Percentiles rank a stretch among this genome's conserved stretches.
phyloP scores from a whole-genome alignment of 2,888 invertebrate species.

The Argyra leucocephala region DNA sequence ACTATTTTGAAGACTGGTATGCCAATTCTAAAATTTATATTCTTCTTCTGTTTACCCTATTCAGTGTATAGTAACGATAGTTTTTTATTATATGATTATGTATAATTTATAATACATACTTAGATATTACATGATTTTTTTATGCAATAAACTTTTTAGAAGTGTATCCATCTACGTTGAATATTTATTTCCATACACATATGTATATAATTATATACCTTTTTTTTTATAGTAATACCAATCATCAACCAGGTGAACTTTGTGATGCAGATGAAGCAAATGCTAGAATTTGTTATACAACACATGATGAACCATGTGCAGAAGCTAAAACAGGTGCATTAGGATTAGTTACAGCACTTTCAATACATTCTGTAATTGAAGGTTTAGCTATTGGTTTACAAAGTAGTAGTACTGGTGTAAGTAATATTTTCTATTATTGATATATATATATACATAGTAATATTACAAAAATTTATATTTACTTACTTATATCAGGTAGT shows the following conservation, averaged over 20 bases:
- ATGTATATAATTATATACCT: too few relatives aligned
- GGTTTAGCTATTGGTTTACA: constrained; percentile 76
- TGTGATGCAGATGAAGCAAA: constrained; percentile 30
- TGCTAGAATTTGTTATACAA: constrained; percentile 52
- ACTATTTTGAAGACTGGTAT: too few relatives aligned
- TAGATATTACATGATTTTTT: too few relatives aligned
- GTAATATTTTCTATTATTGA: too few relatives aligned
- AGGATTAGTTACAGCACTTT: constrained; percentile 62
- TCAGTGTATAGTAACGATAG: too few relatives aligned
- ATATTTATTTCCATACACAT: too few relatives aligned
- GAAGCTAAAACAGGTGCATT: constrained; percentile 53
- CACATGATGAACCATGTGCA: constrained; percentile 56
- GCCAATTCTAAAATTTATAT: too few relatives aligned
- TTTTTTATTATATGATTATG: too few relatives aligned
- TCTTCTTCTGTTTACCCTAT: too few relatives aligned
- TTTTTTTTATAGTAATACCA: background rate
- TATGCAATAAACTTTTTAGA: too few relatives aligned
- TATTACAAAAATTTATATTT: background rate
- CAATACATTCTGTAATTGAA: constrained; percentile 68
- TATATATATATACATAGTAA: background rate
- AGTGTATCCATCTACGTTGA: too few relatives aligned
- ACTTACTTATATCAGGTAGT: constrained; percentile 49
- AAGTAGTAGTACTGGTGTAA: constrained; percentile 52
- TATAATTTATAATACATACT: too few relatives aligned
- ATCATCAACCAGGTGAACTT: background rate